phyloP scores from a whole-genome alignment of 2,888 invertebrate species.

The Agrochola lychnidis region DNA sequence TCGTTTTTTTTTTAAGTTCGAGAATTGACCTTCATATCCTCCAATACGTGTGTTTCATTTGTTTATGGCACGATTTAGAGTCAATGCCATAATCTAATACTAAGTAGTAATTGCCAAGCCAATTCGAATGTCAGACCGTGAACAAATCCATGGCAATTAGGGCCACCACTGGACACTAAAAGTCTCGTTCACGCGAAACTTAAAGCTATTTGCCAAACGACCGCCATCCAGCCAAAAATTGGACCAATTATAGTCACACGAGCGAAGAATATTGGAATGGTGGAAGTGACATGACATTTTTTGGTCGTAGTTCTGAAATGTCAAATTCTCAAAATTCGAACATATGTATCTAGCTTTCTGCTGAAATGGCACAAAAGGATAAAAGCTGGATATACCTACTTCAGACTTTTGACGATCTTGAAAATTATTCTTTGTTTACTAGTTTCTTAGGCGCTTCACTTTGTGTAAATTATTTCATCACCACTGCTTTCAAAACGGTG shows the following conservation, averaged over 20 bases:
- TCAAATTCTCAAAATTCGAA: background rate
- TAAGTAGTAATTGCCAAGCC: background rate
- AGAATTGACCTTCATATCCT: no score
- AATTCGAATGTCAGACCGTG: constrained; percentile 23
- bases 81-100: background rate
- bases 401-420: background rate
- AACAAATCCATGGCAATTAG: constrained; percentile 68
- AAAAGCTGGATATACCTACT: background rate
- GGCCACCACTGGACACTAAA: constrained; percentile 67
- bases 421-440: background rate
- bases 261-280: constrained; percentile 31
- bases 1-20: no score
- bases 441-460: no score
- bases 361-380: background rate
- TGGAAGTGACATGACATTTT: constrained; percentile 38
- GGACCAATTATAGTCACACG: constrained; percentile 68
- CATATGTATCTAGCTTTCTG: no score
- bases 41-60: background rate
- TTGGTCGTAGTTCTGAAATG: background rate
- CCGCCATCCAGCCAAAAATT: constrained; percentile 72
- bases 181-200: constrained; percentile 71
- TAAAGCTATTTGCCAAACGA: constrained; percentile 75
- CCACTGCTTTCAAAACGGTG: no score
- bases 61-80: background rate
- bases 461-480: no score